A percentile compares a stretch with the other conserved stretches of the same genome.
phyloP scores from a whole-genome alignment of 2,797 vertebrate genomes.

The Halcyon smyrnensis region DNA sequence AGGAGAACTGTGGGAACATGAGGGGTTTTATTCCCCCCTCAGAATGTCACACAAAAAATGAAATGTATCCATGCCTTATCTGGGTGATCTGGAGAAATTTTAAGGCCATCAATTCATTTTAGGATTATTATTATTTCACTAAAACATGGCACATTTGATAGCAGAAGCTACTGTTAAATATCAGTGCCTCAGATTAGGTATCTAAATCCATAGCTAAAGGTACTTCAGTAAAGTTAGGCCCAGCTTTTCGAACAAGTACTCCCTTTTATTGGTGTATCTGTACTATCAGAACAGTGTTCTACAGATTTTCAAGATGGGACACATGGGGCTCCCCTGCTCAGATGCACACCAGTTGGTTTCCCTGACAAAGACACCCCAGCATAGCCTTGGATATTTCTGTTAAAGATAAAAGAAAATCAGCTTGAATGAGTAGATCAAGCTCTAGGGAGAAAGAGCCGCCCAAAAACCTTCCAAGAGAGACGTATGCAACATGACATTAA shows the following conservation, averaged over 20 bases:
- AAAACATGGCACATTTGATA: background rate
- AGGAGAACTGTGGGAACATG: conserved; percentile 36
- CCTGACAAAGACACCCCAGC: background rate
- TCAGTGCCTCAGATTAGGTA: background rate
- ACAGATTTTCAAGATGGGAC: accelerated
- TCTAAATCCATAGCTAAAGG: background rate
- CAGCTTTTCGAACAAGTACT: background rate
- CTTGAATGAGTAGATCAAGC: background rate
- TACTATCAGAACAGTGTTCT: background rate
- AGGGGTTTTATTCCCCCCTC: conserved; percentile 33
- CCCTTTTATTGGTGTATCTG: accelerated
- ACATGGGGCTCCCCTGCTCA: background rate
- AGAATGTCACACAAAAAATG: conserved; percentile 39
- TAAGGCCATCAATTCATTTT: background rate
- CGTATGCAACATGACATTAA: accelerated
- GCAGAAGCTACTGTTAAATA: background rate
- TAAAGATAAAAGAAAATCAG: background rate
- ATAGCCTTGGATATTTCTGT: background rate
- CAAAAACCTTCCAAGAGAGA: background rate
- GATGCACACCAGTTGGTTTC: background rate
- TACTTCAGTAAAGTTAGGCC: background rate
- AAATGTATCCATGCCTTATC: background rate
- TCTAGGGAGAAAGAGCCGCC: background rate
- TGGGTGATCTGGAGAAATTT: conserved; percentile 16
- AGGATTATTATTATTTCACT: conserved; percentile 37